These are phyloP conservation scores for Phrynocephalus versicolor DNA, from an alignment of 2,113 vertebrate species.

Conservation along the genomic window DNA sequence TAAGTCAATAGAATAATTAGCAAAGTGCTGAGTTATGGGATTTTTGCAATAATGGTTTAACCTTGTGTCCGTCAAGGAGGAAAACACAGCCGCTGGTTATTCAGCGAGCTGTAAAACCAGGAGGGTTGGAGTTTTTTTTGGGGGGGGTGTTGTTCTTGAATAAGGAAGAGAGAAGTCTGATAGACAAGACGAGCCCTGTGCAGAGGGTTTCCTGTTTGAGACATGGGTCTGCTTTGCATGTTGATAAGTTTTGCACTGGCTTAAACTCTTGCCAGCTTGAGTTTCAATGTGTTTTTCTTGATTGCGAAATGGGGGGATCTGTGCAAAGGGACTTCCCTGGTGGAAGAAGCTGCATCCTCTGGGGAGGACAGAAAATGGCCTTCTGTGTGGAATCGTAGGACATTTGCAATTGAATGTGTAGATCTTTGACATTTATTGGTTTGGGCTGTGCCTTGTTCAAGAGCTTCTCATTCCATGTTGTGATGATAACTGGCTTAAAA, in stretches of 20 bases:
- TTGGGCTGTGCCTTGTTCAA: not conserved
- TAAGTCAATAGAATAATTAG: constrained; percentile 28
- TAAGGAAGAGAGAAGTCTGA: not conserved
- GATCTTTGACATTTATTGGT: not conserved
- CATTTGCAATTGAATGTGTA: not conserved
- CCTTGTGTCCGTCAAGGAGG: constrained; percentile 1
- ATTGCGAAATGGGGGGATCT: not conserved
- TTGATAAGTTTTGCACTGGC: not conserved
- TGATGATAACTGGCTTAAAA: too few relatives aligned
- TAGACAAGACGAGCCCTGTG: not conserved
- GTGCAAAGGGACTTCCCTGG: not conserved
- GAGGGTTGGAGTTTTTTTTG: not conserved
- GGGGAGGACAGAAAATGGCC: accelerated
- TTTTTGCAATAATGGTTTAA: constrained; percentile 1
- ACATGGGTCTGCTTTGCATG: not conserved
- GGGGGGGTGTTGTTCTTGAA: not conserved
- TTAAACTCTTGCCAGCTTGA: not conserved
- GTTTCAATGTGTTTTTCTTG: not conserved
- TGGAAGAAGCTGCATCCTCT: too few relatives aligned
- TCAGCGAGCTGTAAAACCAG: not conserved
- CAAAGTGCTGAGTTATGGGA: constrained; percentile 12
- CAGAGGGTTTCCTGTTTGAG: accelerated
- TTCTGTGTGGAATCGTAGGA: not conserved
- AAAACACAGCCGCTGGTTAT: not conserved
- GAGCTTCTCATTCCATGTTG: not conserved